Percentiles rank a stretch among this genome's conserved stretches.
phyloP scores from a whole-genome alignment of 2,113 vertebrate genomes.

The Podarcis muralis region DNA sequence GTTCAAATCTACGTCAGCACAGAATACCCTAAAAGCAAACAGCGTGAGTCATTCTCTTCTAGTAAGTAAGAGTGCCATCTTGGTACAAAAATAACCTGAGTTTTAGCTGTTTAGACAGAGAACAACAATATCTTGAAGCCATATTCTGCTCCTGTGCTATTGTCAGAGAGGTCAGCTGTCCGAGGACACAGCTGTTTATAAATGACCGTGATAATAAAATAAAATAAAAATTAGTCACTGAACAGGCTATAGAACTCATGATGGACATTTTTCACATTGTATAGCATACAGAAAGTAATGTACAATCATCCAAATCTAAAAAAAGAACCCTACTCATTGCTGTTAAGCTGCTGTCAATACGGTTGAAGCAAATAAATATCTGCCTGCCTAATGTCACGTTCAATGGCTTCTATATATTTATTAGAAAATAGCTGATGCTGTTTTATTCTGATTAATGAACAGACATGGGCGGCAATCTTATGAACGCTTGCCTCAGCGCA shows the following conservation, averaged over 20 bases:
- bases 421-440: not conserved
- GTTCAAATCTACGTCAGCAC: not conserved
- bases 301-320: too few species aligned
- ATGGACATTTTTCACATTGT: not conserved
- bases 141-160: slow-evolving; percentile 10
- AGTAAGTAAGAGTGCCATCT: not conserved
- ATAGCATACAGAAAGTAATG: not conserved
- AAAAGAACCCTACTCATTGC: not conserved
- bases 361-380: not conserved
- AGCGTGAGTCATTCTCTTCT: not conserved
- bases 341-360: not conserved
- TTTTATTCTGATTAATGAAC: not conserved
- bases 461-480: not conserved
- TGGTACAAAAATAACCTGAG: not conserved
- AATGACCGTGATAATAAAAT: too few species aligned
- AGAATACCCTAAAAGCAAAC: not conserved
- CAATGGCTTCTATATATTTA: not conserved
- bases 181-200: not conserved
- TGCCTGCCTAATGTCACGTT: not conserved
- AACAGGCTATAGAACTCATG: not conserved
- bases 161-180: slow-evolving; percentile 12
- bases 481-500: not conserved
- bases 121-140: slow-evolving; percentile 12
- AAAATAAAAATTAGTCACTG: not conserved
- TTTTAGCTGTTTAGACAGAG: slow-evolving; percentile 26